phyloP scores from a whole-genome alignment of 2,113 vertebrate genomes.

The Donacobius atricapilla region DNA sequence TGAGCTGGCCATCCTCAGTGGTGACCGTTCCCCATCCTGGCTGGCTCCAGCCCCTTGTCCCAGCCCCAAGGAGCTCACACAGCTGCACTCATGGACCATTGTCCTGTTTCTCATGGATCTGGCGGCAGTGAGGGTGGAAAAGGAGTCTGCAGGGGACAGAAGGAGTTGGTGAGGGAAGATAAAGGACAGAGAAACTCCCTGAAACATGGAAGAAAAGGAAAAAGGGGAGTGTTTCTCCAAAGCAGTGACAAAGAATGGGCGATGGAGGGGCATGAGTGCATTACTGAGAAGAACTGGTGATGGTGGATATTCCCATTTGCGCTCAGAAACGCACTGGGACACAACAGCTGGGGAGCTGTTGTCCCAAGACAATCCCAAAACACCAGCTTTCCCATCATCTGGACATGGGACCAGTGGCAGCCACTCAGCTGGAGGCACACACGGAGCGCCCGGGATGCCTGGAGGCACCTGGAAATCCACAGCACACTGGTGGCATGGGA shows the following conservation, averaged over 20 bases:
- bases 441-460: rapidly evolving
- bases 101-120: rapidly evolving
- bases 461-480: not conserved
- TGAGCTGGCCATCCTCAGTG: not conserved
- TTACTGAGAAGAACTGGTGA: not conserved
- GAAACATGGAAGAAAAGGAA: not conserved
- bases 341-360: not conserved
- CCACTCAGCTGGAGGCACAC: not conserved
- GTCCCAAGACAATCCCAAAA: not conserved
- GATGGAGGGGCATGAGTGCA: rapidly evolving
- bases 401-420: rapidly evolving
- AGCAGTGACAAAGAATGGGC: not conserved
- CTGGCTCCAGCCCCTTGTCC: not conserved
- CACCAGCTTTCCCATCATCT: not conserved
- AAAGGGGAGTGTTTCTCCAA: not conserved
- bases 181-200: not conserved
- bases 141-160: not conserved
- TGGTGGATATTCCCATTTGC: not conserved
- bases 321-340: not conserved
- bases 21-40: rapidly evolving
- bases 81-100: rapidly evolving
- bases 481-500: rapidly evolving
- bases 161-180: not conserved
- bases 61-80: rapidly evolving
- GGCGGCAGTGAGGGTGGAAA: not conserved